Base-by-base conservation (phyloP, 2,888 invertebrate species). In the Ennomos quercinarius region DNA sequence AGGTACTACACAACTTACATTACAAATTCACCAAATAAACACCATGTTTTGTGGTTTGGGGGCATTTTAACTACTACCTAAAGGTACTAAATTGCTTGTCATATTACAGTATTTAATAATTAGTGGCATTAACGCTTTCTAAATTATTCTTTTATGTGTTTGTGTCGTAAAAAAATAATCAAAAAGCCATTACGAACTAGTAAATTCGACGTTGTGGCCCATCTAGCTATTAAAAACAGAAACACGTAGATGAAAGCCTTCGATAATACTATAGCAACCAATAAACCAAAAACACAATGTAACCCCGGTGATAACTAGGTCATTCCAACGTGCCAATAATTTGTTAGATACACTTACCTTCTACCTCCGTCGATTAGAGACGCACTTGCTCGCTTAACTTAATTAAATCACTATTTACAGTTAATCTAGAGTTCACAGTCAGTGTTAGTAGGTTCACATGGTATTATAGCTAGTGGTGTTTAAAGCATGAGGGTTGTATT, bases 251-350 rank as follows among this genome's bases (percentile, higher is more conserved):
- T 58, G 36, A 44, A 44, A 49, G 40, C 44, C 48, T 42, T 11
- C 53, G 43, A 44, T 53, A 48, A 49, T 10, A 41, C 59, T 59
- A 59, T 59, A 59, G 59, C 54, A 59, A 59, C 59, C 54, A 59
- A 44, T 46, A 59, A 44, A 53, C 36, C 53, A 41, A 59, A 59
- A 54, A 59, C 59, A 59, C 41, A n/a, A 58, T 52, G 45, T 42
- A 56, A 57, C 59, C 52, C 57, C 61, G 67, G 68, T 66, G 69
- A 77, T 81, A 91, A 85, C 80, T 91, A 83, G 91, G 91, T 91
- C 91, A 91, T 83, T 82, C 81, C 76, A 81, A 85, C 79, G 84
- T 87, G 87, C 86, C 81, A 86, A 91, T 90, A 87, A 91, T 86
- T 83, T 54, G 54, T 51, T 54, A 61, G 52, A 59, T 53, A 84